Evolutionary conservation across 2,113 vertebrate genomes (phyloP).

Genomic region (Acinonyx jubatus): DNA sequence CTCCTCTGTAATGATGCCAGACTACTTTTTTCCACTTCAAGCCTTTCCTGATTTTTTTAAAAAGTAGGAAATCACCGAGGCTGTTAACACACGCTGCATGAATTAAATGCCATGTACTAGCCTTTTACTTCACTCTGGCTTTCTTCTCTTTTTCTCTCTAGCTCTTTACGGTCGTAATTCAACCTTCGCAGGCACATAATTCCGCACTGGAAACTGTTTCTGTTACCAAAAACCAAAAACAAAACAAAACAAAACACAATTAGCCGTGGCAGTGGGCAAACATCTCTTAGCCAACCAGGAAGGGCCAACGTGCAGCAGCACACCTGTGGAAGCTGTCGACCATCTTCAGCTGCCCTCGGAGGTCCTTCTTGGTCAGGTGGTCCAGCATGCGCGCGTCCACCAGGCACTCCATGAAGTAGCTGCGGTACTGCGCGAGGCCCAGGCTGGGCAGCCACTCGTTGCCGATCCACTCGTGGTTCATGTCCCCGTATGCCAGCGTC

Average conservation of each 20-base stretch:
- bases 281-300: rapidly evolving
- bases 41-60: neutral
- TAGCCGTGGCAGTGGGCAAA: neutral
- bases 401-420: conserved; percentile 99
- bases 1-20: rapidly evolving
- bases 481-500: conserved; percentile 97
- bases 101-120: conserved; percentile 31
- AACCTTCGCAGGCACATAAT: conserved; percentile 96
- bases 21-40: neutral
- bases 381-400: conserved; percentile 99
- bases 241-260: neutral
- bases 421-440: conserved; percentile 97
- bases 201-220: conserved; percentile 99
- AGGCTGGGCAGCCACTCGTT: conserved; percentile 98
- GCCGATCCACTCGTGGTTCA: conserved; percentile 99
- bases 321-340: conserved; percentile 99
- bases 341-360: conserved; percentile 98
- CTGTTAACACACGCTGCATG: rapidly evolving
- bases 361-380: conserved; percentile 98
- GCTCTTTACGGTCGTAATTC: conserved; percentile 96
- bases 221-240: conserved; percentile 71
- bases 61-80: neutral
- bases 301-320: rapidly evolving
- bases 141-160: conserved; percentile 94
- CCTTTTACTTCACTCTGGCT: conserved; percentile 91